Percentiles rank a stretch among this genome's conserved stretches.
phyloP scores from a whole-genome alignment of 2,888 invertebrate genomes.

The Pristionchus mayeri region DNA sequence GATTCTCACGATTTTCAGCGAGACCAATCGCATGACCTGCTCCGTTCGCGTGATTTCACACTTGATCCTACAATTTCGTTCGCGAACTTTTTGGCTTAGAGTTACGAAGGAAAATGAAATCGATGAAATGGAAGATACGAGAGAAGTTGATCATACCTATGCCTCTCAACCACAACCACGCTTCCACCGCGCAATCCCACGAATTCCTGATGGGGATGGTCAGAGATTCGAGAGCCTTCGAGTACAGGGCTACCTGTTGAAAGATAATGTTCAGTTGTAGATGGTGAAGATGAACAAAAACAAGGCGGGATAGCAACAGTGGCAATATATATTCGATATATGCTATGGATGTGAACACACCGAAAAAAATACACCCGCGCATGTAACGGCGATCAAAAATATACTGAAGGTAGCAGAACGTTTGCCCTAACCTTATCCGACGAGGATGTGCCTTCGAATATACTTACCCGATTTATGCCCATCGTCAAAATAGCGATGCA shows the following conservation, averaged over 20 bases:
- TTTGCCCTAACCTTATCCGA: too few relatives aligned
- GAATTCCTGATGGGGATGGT: constrained; percentile 45
- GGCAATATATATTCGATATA: too few relatives aligned
- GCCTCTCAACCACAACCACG: constrained; percentile 50
- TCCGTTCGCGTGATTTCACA: neutral
- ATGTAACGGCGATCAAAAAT: constrained; percentile 5
- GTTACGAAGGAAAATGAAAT: too few relatives aligned
- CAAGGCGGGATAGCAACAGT: neutral
- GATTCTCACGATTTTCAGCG: constrained; percentile 10
- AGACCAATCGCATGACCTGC: neutral
- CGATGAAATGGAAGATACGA: neutral
- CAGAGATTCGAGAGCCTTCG: constrained; percentile 18
- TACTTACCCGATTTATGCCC: constrained; percentile 62
- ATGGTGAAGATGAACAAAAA: neutral
- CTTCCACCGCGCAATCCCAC: constrained; percentile 49
- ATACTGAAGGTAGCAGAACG: too few relatives aligned
- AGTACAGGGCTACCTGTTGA: constrained; percentile 23
- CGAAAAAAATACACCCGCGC: too few relatives aligned
- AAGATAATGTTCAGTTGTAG: neutral
- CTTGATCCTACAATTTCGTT: neutral
- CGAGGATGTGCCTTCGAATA: neutral
- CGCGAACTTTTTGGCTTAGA: neutral
- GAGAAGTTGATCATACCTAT: neutral
- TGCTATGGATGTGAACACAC: too few relatives aligned
- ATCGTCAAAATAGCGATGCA: constrained; percentile 63